Evolutionary conservation across 2,888 invertebrate genomes (phyloP), one percentile per base, ranked within the genome.

Genomic region (Heliconius charithonia): DNA sequence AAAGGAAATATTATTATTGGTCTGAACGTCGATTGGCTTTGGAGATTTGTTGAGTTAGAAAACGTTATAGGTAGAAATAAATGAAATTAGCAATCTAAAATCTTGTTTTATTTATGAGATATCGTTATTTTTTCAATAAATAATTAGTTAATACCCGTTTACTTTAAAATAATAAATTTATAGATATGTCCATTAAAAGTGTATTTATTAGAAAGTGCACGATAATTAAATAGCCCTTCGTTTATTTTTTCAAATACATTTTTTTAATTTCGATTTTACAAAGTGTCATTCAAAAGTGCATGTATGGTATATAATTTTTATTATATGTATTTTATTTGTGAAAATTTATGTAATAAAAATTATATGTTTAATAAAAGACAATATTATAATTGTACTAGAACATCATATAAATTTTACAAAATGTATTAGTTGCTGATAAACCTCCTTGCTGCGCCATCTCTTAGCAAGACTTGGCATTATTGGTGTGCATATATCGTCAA

Each of bases 1-100:
- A 72, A 72, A 72, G 72, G 71, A 72, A 32, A 72, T 72, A 72
- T 37, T 72, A 59, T 72, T 72, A 72, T 72, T 37, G 37, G 16
- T 16, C n/a, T 32, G 32, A 72, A 37, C 51, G 32, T n/a, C 59
- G 59, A 25, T 72, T 72, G 32, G 16, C 0, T 59, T 72, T 72
- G n/a, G 32, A 25, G 32, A 56, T 59, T 56, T 59, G n/a, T n/a
- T 72, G 9, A 29, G 32, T 56, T 59, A 72, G 37, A 45, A 45
- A n/a, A 32, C 9, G n/a, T 72, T 59, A 32, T 16, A 59, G 7
- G 22, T 41, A 29, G 29, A 72, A 72, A 56, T 72, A 29, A 59
- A 72, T 32, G 4, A n/a, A 56, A 56, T 32, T 19, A 59, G 22
- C n/a, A 7, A 59, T 59, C 51, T 51, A 10, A 59, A 19, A n/a